Percentiles rank a stretch among this genome's conserved stretches.
Evolutionary conservation across 2,797 vertebrate genomes (phyloP).

Genomic region (Lepilemur septentrionalis): DNA sequence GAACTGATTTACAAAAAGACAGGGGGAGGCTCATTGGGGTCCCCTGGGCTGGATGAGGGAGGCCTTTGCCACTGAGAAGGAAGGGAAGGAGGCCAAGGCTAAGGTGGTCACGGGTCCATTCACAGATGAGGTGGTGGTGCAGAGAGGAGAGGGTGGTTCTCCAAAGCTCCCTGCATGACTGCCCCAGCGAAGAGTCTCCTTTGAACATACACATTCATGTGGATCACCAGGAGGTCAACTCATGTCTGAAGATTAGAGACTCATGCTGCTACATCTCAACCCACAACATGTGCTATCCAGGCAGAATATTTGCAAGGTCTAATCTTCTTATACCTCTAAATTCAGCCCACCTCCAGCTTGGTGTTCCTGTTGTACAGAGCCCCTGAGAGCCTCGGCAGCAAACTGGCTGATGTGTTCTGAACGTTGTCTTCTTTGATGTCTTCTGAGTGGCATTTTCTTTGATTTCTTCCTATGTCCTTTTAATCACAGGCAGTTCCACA

Average conservation of each 20-base stretch:
- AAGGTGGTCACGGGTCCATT: not conserved
- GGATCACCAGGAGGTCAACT: not conserved
- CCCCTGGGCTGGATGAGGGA: not conserved
- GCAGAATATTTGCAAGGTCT: not conserved
- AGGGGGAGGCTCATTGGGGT: not conserved
- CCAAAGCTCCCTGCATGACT: not conserved
- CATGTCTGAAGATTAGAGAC: not conserved
- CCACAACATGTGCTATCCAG: not conserved
- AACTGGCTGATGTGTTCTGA: not conserved
- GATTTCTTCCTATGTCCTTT: not conserved
- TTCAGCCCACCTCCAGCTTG: not conserved
- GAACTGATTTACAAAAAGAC: constrained; percentile 23
- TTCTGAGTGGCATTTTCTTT: not conserved
- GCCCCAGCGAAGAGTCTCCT: not conserved
- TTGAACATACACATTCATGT: not conserved
- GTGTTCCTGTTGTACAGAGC: not conserved
- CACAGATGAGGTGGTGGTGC: not conserved
- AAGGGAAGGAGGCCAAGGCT: not conserved
- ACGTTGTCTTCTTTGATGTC: not conserved
- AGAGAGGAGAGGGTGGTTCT: not conserved
- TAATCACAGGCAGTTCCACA: constrained; percentile 5
- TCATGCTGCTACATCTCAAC: not conserved
- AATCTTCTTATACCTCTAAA: not conserved
- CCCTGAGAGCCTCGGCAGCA: not conserved
- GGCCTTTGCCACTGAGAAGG: not conserved